Conservation (phyloP, 1,140 invertebrate genomes). For the Mercenaria mercenaria region DNA sequence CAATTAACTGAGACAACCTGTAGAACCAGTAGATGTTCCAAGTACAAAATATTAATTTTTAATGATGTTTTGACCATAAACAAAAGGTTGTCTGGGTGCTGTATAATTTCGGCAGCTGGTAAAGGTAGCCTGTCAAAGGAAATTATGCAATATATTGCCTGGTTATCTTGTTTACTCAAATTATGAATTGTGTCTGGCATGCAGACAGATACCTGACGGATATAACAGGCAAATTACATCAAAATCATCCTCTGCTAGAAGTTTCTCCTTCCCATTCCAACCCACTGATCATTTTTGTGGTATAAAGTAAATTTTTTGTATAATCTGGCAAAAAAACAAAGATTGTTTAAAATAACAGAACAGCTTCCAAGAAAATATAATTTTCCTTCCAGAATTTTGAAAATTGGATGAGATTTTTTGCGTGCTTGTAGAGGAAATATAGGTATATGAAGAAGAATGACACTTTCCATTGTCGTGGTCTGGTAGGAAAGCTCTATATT, state of each 20-base stretch:
- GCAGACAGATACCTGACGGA: slow-evolving; percentile 25
- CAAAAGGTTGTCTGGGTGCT: not conserved
- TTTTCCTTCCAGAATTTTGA: no score
- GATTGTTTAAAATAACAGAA: not conserved
- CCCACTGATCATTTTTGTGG: slow-evolving; percentile 3
- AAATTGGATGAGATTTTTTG: no score
- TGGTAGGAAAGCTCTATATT: no score
- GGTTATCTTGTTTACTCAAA: slow-evolving; percentile 18
- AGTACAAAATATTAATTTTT: slow-evolving; percentile 3
- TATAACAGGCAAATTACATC: slow-evolving; percentile 29
- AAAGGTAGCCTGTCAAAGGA: not conserved
- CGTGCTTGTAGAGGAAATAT: no score
- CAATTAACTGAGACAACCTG: not conserved
- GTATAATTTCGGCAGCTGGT: not conserved
- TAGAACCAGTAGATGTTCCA: no score
- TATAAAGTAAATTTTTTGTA: slow-evolving; percentile 15
- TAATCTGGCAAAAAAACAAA: not conserved
- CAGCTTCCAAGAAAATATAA: no score
- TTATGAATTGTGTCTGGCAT: slow-evolving; percentile 34
- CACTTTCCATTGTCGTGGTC: no score
- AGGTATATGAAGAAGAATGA: no score
- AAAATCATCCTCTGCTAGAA: not conserved
- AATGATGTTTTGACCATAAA: slow-evolving; percentile 8
- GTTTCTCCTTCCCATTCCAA: not conserved
- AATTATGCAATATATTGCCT: slow-evolving; percentile 2